A percentile compares a stretch with the other conserved stretches of the same genome.
Conservation (phyloP, 1,140 invertebrate genomes). For the Amyelois transitella region DNA sequence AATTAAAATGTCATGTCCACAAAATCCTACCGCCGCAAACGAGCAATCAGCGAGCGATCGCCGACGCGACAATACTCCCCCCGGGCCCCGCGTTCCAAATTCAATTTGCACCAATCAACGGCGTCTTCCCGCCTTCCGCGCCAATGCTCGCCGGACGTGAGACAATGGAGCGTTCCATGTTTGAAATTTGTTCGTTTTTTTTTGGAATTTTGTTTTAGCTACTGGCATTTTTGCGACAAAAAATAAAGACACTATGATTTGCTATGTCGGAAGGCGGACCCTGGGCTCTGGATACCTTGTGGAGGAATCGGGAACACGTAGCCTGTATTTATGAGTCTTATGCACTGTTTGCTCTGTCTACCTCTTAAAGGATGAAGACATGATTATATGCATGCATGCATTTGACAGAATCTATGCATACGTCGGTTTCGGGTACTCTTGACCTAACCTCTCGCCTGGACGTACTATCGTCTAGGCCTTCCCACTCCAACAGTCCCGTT, state of each 20-base stretch:
- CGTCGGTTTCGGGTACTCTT: no score
- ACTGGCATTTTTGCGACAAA: background rate
- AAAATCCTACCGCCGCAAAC: constrained; percentile 49
- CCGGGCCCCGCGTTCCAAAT: constrained; percentile 49
- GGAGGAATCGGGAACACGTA: no score
- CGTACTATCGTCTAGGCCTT: no score
- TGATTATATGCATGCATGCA: no score
- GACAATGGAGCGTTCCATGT: constrained; percentile 8
- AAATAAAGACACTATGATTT: background rate
- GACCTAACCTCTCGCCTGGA: no score
- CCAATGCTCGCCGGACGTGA: constrained; percentile 49
- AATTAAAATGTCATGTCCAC: constrained; percentile 26
- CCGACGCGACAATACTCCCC: constrained; percentile 67
- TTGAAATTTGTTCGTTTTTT: constrained; percentile 3
- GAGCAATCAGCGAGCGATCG: constrained; percentile 71
- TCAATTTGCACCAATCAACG: constrained; percentile 73
- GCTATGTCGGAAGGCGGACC: no score
- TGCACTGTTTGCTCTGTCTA: no score
- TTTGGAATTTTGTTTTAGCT: background rate
- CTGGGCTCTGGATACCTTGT: no score
- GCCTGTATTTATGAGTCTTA: no score
- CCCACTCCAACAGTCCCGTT: no score
- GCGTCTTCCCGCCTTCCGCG: constrained; percentile 66
- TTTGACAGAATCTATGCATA: no score
- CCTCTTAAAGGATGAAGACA: no score